phyloP scores from a whole-genome alignment of 2,888 invertebrate species.

The Carabus problematicus region DNA sequence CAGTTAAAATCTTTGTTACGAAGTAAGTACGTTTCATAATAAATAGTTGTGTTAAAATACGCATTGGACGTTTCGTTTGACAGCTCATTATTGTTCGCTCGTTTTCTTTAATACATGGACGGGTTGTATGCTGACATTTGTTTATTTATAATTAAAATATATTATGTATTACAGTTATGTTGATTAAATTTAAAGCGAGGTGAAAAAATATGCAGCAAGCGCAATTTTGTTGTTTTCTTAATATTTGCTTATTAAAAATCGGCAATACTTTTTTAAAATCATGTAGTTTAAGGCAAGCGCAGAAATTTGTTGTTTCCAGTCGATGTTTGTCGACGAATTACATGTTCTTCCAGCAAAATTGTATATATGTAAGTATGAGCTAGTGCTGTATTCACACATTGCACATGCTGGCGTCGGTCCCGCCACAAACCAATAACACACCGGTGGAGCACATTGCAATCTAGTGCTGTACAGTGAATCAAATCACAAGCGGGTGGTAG shows the following conservation, averaged over 20 bases:
- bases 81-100: conserved; percentile 2
- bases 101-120: conserved; percentile 26
- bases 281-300: conserved; percentile 31
- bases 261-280: neutral
- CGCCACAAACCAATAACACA: no score
- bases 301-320: conserved; percentile 15
- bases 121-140: conserved; percentile 26
- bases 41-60: conserved; percentile 17
- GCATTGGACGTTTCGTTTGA: conserved; percentile 32
- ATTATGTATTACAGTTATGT: conserved; percentile 12
- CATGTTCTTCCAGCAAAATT: neutral
- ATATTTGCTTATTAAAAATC: neutral
- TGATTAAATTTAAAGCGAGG: conserved; percentile 24
- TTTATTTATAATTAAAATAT: conserved; percentile 23
- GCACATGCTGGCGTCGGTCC: no score
- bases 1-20: conserved; percentile 23
- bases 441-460: neutral
- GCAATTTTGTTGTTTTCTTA: conserved; percentile 1
- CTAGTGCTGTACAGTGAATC: no score
- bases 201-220: conserved; percentile 36
- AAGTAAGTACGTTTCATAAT: conserved; percentile 9
- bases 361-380: no score
- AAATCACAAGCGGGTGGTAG: no score
- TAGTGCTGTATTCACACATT: neutral
- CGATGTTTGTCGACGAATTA: neutral